These are phyloP conservation scores for Sinocyclocheilus anshuiensis DNA, from an alignment of 2,113 vertebrate species.

Conservation along the genomic window DNA sequence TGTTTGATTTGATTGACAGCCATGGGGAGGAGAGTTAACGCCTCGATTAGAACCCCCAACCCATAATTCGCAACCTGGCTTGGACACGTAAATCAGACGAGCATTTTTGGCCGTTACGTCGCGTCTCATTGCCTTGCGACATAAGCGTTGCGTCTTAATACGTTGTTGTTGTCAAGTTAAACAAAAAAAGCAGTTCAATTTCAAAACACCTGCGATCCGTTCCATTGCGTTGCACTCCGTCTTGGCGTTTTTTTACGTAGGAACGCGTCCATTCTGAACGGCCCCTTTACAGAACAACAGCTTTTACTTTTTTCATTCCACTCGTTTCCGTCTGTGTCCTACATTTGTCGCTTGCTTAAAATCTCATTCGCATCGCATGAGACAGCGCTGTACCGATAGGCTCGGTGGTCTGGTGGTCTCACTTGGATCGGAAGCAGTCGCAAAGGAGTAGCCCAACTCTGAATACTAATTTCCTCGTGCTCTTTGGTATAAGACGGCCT, in stretches of 20 bases:
- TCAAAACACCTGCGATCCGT: not conserved
- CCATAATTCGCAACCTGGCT: not conserved
- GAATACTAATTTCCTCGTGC: conserved; percentile 48
- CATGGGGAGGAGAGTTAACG: not conserved
- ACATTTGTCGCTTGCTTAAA: conserved; percentile 9
- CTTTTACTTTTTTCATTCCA: not conserved
- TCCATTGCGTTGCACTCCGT: not conserved
- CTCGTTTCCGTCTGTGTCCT: conserved; percentile 7
- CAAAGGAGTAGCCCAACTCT: conserved; percentile 49
- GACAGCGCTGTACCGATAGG: not conserved
- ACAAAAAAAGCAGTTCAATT: not conserved
- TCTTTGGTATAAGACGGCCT: conserved; percentile 22
- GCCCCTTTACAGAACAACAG: not conserved
- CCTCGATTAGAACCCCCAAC: not conserved
- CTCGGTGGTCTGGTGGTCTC: conserved; percentile 38
- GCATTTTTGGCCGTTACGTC: not conserved
- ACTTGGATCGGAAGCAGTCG: conserved; percentile 29
- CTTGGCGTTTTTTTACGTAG: not conserved
- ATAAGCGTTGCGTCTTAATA: not conserved
- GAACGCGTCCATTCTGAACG: not conserved
- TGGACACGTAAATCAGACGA: not conserved
- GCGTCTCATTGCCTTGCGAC: not conserved
- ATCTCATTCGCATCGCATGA: conserved; percentile 19
- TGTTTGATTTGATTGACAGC: not conserved
- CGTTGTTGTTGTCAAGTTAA: not conserved